A percentile compares a stretch with the other conserved stretches of the same genome.
Evolutionary conservation across 2,113 vertebrate genomes (phyloP).

Genomic region (Benitochromis conjunctus): DNA sequence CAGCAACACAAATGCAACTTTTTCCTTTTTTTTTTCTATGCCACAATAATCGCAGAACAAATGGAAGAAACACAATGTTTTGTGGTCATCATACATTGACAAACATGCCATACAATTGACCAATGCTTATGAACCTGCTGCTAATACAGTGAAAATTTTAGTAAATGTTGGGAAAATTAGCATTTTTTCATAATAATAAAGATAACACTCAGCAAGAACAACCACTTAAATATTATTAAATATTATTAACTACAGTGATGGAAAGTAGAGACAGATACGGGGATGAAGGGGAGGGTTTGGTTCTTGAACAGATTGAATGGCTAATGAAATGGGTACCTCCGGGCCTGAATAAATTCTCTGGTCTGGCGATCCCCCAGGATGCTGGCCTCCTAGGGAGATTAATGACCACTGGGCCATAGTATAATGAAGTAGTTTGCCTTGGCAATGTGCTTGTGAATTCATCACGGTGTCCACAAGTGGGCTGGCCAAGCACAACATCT

Average conservation of each 20-base stretch:
- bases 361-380: constrained; percentile 80
- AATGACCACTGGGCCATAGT: constrained; percentile 87
- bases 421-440: constrained; percentile 96
- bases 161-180: background rate
- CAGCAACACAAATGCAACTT: background rate
- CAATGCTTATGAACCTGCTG: background rate
- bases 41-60: background rate
- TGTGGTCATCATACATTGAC: background rate
- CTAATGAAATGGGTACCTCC: constrained; percentile 95
- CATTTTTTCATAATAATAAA: background rate
- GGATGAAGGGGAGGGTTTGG: constrained; percentile 15
- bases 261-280: background rate
- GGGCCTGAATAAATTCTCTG: constrained; percentile 91
- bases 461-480: constrained; percentile 94
- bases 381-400: constrained; percentile 85
- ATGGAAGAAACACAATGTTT: background rate
- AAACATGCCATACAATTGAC: background rate
- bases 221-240: background rate
- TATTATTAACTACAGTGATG: constrained; percentile 14
- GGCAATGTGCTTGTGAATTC: constrained; percentile 94
- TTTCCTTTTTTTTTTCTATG: background rate
- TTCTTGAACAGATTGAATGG: constrained; percentile 86
- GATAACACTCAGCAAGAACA: background rate
- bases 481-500: constrained; percentile 87
- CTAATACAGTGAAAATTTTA: background rate